Conservation (phyloP, 53 echinoderm and acorn worm genomes). For the Mesocentrotus franciscanus region DNA sequence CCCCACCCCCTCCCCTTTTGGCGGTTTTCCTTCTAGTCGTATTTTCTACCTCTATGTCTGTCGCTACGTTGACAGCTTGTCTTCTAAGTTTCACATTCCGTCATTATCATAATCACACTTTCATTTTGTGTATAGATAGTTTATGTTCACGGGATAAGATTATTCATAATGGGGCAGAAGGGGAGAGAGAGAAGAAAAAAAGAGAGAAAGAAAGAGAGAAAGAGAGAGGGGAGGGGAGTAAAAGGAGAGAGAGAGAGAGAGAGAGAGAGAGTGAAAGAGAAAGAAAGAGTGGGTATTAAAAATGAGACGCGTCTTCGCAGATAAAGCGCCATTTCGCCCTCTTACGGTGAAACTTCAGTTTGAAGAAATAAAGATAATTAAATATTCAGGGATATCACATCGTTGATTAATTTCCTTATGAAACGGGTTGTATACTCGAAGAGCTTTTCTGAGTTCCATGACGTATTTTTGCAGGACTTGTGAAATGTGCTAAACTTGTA, state of each 20-base stretch:
- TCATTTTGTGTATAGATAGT: neutral
- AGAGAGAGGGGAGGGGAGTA: neutral
- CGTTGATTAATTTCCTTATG: neutral
- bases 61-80: neutral
- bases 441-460: neutral
- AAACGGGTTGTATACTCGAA: neutral
- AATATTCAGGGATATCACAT: neutral
- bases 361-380: neutral
- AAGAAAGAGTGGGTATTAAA: neutral
- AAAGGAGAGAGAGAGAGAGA: neutral
- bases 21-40: neutral
- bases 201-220: neutral
- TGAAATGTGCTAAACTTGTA: conserved; percentile 30
- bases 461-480: neutral
- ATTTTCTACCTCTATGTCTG: neutral
- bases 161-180: no score
- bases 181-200: neutral
- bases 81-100: no score
- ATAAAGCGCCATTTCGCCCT: neutral
- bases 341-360: neutral
- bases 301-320: neutral
- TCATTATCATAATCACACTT: no score
- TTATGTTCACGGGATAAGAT: no score
- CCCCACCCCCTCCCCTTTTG: neutral
- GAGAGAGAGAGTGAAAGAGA: neutral